These are phyloP conservation scores for Rhincodon typus DNA, from an alignment of 2,797 vertebrate genomes.

Conservation along the genomic window DNA sequence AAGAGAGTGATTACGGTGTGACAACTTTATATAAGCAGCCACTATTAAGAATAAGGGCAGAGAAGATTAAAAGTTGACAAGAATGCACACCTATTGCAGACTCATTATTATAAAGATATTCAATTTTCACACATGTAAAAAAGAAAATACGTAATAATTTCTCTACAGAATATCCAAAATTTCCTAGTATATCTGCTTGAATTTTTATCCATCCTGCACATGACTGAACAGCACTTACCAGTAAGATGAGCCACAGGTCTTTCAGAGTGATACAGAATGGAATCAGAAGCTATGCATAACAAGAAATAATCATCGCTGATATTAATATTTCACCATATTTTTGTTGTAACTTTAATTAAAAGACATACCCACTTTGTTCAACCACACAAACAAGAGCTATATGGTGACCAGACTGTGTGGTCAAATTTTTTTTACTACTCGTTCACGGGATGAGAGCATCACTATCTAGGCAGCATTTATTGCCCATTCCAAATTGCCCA, in stretches of 20 bases:
- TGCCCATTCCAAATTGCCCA: too few relatives aligned
- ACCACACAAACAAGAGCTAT: not conserved
- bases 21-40: not conserved
- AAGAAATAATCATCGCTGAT: not conserved
- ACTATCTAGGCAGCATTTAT: too few relatives aligned
- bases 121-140: not conserved
- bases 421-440: too few relatives aligned
- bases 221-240: not conserved
- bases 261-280: not conserved
- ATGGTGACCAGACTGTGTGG: not conserved
- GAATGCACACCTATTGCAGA: not conserved
- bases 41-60: not conserved
- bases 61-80: not conserved
- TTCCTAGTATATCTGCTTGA: not conserved
- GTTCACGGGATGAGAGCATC: too few relatives aligned
- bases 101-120: not conserved
- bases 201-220: not conserved
- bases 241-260: conserved; percentile 6
- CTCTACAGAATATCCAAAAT: not conserved
- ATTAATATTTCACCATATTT: not conserved
- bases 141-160: not conserved
- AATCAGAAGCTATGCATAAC: not conserved
- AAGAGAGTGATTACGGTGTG: not conserved
- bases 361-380: not conserved
- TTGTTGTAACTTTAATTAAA: not conserved